A percentile compares a stretch with the other conserved stretches of the same genome.
These are phyloP conservation scores for Antennarius striatus DNA, from an alignment of 2,113 vertebrate genomes.

Conservation along the genomic window DNA sequence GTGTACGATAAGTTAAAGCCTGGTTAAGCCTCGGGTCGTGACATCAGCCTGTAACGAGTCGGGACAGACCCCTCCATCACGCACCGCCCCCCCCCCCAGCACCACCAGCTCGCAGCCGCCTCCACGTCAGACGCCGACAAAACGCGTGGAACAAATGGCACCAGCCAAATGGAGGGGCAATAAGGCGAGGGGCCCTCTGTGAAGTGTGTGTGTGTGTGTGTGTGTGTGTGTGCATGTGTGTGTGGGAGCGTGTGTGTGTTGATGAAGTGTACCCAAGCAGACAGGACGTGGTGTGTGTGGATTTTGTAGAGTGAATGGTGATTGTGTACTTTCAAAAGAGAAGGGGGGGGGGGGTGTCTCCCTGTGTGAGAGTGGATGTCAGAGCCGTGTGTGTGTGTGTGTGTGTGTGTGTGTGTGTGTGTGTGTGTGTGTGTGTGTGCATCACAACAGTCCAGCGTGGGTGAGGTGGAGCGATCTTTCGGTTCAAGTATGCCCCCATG, in stretches of 20 bases:
- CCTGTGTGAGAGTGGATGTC: constrained; percentile 62
- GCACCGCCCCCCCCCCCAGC: constrained; percentile 27
- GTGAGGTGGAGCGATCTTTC: constrained; percentile 46
- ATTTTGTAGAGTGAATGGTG: constrained; percentile 73
- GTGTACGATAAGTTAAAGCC: constrained; percentile 12
- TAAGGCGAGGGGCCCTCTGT: constrained; percentile 53
- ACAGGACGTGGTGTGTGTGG: constrained; percentile 73
- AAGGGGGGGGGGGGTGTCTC: constrained; percentile 30
- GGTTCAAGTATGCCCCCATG: constrained; percentile 79
- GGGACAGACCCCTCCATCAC: constrained; percentile 43
- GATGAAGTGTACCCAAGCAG: constrained; percentile 69
- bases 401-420: constrained; percentile 29
- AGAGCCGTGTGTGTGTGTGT: constrained; percentile 46
- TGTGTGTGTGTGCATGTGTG: constrained; percentile 32
- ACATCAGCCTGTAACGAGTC: constrained; percentile 26
- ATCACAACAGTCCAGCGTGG: constrained; percentile 36
- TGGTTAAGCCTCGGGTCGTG: constrained; percentile 32
- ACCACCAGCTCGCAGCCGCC: constrained; percentile 47
- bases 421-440: constrained; percentile 13
- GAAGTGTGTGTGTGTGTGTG: constrained; percentile 48
- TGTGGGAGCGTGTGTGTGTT: constrained; percentile 48
- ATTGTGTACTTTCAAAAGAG: constrained; percentile 72
- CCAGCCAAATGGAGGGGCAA: constrained; percentile 67
- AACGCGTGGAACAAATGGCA: constrained; percentile 69
- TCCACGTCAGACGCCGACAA: constrained; percentile 47